Percentiles rank a stretch among this genome's conserved stretches.
These are phyloP conservation scores for Sebastes jordani DNA, from an alignment of 2,797 vertebrate species.

Conservation along the genomic window DNA sequence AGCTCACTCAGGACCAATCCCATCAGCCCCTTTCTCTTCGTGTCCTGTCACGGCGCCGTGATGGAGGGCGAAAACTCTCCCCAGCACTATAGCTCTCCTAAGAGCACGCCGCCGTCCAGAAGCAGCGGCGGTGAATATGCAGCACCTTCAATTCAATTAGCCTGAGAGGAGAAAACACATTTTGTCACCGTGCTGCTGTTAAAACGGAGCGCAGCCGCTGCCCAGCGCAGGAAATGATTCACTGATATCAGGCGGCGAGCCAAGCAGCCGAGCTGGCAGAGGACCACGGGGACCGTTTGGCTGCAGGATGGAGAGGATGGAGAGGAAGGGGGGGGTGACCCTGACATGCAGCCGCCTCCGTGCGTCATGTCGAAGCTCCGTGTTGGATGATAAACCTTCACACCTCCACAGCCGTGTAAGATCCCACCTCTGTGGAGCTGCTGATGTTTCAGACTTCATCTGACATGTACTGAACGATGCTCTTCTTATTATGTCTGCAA, in stretches of 20 bases:
- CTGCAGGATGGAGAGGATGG: not conserved
- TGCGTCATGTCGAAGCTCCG: not conserved
- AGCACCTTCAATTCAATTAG: conserved; percentile 62
- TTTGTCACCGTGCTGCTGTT: conserved; percentile 34
- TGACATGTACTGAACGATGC: not conserved
- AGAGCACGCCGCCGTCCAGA: no score
- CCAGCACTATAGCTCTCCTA: no score
- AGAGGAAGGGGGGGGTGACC: conserved; percentile 10
- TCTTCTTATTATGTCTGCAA: no score
- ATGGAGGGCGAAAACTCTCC: conserved; percentile 33
- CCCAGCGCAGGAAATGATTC: conserved; percentile 49
- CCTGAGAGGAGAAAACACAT: conserved; percentile 54
- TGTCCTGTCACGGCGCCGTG: conserved; percentile 39
- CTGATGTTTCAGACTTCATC: not conserved
- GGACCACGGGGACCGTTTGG: conserved; percentile 16
- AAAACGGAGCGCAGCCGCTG: not conserved
- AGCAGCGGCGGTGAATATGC: not conserved
- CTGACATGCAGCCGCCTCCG: conserved; percentile 37
- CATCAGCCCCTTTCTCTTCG: conserved; percentile 22
- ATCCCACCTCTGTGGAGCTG: not conserved
- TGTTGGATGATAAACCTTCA: conserved; percentile 29
- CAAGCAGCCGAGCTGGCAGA: conserved; percentile 52
- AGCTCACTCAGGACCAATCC: conserved; percentile 39
- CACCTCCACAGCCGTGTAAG: not conserved
- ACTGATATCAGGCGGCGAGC: conserved; percentile 40